Base-by-base conservation (phyloP, 2,888 invertebrate species). In the Drosophila koepferae region DNA sequence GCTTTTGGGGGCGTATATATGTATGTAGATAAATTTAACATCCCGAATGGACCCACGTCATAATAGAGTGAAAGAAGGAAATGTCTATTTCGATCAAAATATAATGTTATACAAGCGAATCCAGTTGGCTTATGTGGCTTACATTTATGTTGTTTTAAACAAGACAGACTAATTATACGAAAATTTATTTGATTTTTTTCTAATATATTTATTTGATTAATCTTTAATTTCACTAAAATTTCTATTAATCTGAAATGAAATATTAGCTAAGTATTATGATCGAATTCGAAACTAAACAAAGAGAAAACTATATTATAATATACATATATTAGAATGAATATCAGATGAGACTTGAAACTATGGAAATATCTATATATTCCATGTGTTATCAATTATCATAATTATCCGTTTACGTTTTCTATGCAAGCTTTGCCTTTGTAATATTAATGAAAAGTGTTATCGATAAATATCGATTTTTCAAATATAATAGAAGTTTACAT, bases 1-100 rank as follows among this genome's bases (percentile, higher is more conserved):
- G 64, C 58, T 59, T 66, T 69, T 72, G 53, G 80, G 73, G 66
- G 46, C 34, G 61, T 62, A 20, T 14, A 53, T 38, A 65, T 62
- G 56, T 58, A 18, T 28, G 28, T 28, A 49, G 10, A 41, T 31
- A 63, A 10, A 46, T 63, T 38, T 5, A 31, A 14, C 46, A 55
- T 68, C 41, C 56, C 34, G 14, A 31, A 68, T 18, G 3, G 5
- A 14, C 6, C 4, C 16, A 63, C 64, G 60, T 63, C 18, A 43
- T 20, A 41, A 41, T 49, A 20, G 40, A 41, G n/a, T 0, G 34
- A 51, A 20, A 18, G 23, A 18, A 10, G 20, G 31, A 28, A 41
- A 49, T 9, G 16, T 48, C 40, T 31, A 20, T 41, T 49, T 49
- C 20, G 40, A 31, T 41, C 41, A 43, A 20, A 38, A 20, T 31